These are phyloP conservation scores for Steinernema khuongi DNA, from an alignment of 1,140 invertebrate genomes.

Conservation along the genomic window DNA sequence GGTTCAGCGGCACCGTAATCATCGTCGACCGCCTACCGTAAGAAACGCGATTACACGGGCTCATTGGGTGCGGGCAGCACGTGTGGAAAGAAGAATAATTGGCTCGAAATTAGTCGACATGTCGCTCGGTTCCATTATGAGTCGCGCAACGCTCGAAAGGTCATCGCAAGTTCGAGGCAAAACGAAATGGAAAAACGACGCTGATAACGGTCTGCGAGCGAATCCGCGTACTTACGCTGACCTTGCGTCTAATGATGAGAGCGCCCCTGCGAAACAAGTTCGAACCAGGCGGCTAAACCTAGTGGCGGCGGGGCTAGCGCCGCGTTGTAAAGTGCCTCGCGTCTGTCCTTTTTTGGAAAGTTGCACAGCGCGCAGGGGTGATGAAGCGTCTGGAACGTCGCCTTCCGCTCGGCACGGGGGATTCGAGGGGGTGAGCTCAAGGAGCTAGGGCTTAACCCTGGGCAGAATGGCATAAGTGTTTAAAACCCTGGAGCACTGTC, in stretches of 20 bases:
- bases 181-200: slow-evolving; percentile 5
- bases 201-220: neutral
- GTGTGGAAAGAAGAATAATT: neutral
- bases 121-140: neutral
- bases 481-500: no score
- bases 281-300: slow-evolving; percentile 16
- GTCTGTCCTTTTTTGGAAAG: slow-evolving; percentile 16
- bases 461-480: no score
- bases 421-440: neutral
- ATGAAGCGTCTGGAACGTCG: slow-evolving; percentile 9
- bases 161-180: slow-evolving; percentile 15
- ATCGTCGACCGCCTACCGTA: slow-evolving; percentile 3
- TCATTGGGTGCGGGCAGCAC: neutral
- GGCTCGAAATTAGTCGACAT: neutral
- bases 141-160: neutral
- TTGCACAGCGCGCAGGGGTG: neutral
- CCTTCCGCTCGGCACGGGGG: neutral
- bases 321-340: neutral
- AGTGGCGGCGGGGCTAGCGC: neutral
- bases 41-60: neutral
- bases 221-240: slow-evolving; percentile 11
- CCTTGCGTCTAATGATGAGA: no score
- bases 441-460: no score
- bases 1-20: neutral
- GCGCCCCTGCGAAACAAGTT: slow-evolving; percentile 3